Evolutionary conservation across 1,140 invertebrate species (phyloP).

Genomic region (Paracyclopina nana): DNA sequence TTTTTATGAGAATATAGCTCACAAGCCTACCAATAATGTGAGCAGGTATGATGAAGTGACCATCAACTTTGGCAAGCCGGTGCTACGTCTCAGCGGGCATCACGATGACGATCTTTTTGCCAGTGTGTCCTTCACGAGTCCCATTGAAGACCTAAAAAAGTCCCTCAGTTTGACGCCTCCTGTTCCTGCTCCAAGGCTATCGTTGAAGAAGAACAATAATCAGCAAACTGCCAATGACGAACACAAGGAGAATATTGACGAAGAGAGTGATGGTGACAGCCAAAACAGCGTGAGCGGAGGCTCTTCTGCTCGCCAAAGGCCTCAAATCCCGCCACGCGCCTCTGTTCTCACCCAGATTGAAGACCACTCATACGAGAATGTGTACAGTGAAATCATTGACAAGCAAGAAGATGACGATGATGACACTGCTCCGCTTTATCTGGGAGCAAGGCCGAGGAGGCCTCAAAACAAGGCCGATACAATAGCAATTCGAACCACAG

Average conservation of each 20-base stretch:
- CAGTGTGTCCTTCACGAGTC: neutral
- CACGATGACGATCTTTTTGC: neutral
- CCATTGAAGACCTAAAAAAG: neutral
- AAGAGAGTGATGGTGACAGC: neutral
- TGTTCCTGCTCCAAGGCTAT: neutral
- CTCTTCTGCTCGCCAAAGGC: no score
- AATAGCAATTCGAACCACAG: constrained; percentile 4
- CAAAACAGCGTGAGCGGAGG: neutral
- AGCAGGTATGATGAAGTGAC: constrained; percentile 4
- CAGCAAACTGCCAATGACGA: neutral
- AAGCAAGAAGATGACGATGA: neutral
- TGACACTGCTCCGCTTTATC: neutral
- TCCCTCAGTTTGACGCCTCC: neutral
- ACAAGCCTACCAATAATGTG: no score
- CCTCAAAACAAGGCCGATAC: neutral
- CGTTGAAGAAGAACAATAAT: neutral
- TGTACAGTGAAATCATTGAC: no score
- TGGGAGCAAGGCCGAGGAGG: neutral
- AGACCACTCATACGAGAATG: no score
- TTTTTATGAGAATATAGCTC: no score
- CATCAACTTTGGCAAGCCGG: constrained; percentile 2
- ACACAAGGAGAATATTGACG: neutral
- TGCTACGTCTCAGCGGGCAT: neutral
- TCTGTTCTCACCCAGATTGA: no score
- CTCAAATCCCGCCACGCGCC: neutral